Evolutionary conservation across 2,113 vertebrate species (phyloP).

Genomic region (Tapirus terrestris): DNA sequence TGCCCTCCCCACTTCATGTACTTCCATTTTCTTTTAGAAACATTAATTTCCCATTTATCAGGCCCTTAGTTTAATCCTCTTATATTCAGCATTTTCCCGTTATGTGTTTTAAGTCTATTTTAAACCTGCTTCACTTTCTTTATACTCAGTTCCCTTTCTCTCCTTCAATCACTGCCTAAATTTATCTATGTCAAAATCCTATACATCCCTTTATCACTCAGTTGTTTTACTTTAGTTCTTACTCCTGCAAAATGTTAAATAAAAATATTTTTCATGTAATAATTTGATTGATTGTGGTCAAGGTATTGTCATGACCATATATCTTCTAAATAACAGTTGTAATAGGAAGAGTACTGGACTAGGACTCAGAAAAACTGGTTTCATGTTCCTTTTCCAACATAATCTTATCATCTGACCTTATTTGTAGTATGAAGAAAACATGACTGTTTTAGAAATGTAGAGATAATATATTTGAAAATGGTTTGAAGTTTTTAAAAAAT

Average conservation of each 20-base stretch:
- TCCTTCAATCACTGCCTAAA: background rate
- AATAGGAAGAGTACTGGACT: background rate
- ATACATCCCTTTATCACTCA: background rate
- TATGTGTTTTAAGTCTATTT: background rate
- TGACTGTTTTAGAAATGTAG: conserved; percentile 21
- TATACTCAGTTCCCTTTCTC: background rate
- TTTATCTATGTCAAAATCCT: background rate
- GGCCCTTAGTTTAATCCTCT: background rate
- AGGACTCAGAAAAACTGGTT: background rate
- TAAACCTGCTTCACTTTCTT: background rate
- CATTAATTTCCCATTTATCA: background rate
- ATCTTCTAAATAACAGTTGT: conserved; percentile 1
- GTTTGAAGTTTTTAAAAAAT: background rate
- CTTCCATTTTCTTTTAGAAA: conserved; percentile 52
- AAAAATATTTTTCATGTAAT: background rate
- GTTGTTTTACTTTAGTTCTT: background rate
- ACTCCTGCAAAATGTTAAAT: background rate
- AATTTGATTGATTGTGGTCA: background rate
- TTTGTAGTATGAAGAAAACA: conserved; percentile 3
- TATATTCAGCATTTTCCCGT: background rate
- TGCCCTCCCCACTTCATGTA: background rate
- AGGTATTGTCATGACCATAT: background rate
- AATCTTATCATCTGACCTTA: background rate
- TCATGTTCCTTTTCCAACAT: background rate
- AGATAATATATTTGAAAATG: conserved; percentile 28